Evolutionary conservation across 2,113 vertebrate genomes (phyloP), one percentile per base, ranked within the genome.

Genomic region (Bubo blakistoni): DNA sequence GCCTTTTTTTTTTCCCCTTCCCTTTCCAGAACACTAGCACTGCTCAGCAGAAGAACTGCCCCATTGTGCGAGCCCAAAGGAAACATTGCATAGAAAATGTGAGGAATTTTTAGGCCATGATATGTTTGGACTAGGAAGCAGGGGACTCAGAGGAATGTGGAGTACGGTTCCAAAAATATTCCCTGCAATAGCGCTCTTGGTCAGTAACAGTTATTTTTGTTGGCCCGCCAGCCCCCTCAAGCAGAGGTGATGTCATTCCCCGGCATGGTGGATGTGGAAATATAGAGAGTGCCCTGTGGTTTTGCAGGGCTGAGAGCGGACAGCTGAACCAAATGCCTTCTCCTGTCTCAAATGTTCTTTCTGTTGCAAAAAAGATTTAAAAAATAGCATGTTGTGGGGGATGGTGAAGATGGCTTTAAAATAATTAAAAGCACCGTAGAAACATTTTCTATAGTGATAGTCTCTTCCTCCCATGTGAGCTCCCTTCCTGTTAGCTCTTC

Each of bases 71-170:
- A 95, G 62, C 86, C 97, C 95, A 94, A 92, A 96, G 96, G 97
- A 96, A 98, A 97, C 94, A 93, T 93, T 83, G 79, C 87, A 76
- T 57, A 97, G 97, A 98, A 98, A 98, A 98, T 97, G 96, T 47
- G 70, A 97, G 93, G 97, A 98, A 98, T 98, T 98, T 97, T 97
- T 96, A 95, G 95, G 96, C 96, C 90, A 91, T 92, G 96, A 97
- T 97, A 97, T 98, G 97, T 98, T 98, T 98, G 98, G 95, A 97
- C 91, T 97, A 97, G 97, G 97, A 98, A 97, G 95, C 96, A 85
- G 72, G 98, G 95, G 97, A 97, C 97, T 97, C 4, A 1, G 76
- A 97, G 98, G 98, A 98, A 98, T 98, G 97, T 4, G 2, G 96
- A 88, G 90, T 59, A 81, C 4, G 54, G 95, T 95, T 98, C 98